Conservation (phyloP, 2,888 invertebrate species). For the Ochlodes sylvanus region DNA sequence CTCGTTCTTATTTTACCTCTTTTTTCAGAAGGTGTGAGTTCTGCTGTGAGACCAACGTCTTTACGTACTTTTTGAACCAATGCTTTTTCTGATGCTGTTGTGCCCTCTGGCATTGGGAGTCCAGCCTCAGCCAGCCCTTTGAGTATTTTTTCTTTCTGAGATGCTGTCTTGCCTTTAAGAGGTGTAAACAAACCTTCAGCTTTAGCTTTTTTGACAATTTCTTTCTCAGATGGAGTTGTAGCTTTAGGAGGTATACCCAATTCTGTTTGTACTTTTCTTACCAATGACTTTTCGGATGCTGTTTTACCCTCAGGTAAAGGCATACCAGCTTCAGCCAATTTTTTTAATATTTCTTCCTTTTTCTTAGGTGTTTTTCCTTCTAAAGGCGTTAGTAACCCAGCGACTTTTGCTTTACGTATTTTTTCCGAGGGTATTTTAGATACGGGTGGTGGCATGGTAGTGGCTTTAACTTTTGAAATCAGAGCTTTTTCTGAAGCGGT, state of each 20-base stretch:
- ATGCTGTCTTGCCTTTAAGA: slow-evolving; percentile 52
- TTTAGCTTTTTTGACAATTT: slow-evolving; percentile 53
- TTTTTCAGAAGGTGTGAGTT: slow-evolving; percentile 57
- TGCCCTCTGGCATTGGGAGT: slow-evolving; percentile 58
- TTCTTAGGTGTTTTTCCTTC: slow-evolving; percentile 40
- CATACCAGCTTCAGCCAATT: slow-evolving; percentile 39
- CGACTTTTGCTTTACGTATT: slow-evolving; percentile 43
- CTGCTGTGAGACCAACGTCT: slow-evolving; percentile 48
- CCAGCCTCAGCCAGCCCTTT: slow-evolving; percentile 56
- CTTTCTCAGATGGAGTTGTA: slow-evolving; percentile 53
- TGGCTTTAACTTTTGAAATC: slow-evolving; percentile 46
- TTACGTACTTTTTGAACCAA: slow-evolving; percentile 53
- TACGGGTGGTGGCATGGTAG: slow-evolving; percentile 16
- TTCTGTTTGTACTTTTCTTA: slow-evolving; percentile 46
- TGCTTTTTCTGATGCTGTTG: slow-evolving; percentile 57
- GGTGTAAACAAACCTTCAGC: slow-evolving; percentile 57
- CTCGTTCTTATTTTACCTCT: slow-evolving; percentile 53
- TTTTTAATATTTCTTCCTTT: slow-evolving; percentile 43
- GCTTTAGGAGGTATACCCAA: slow-evolving; percentile 50
- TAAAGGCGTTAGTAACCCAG: slow-evolving; percentile 46
- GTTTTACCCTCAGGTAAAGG: slow-evolving; percentile 44
- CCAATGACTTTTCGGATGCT: slow-evolving; percentile 42
- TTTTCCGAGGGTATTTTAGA: slow-evolving; percentile 40
- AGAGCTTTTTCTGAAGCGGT: slow-evolving; percentile 43
- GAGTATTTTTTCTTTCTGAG: slow-evolving; percentile 56